Evolutionary conservation across 2,113 vertebrate genomes (phyloP), one percentile per base, ranked within the genome.

Genomic region (Saiga tatarica): DNA sequence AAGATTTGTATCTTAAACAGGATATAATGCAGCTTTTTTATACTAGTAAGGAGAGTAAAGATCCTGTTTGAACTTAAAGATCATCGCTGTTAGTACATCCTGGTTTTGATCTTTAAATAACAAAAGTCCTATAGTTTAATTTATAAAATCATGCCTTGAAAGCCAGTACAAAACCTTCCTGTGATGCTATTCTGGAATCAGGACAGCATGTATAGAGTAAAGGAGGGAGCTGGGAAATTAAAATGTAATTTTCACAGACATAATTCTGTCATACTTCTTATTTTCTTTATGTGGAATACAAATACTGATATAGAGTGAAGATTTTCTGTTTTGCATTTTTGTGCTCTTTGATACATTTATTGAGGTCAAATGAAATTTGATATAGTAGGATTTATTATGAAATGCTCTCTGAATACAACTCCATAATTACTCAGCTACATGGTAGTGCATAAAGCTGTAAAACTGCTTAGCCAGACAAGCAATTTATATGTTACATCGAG

Each of bases 331-430:
- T 97, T 95, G 45, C 85, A 81, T 97, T 92, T 98, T 98, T 98
- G 93, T 98, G 84, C 89, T 95, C 97, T 99, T 99, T 98, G 57
- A 98, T 98, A 98, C 84, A 90, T 98, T 98, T 98, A 98, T 98
- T 98, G 98, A 33, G 30, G 97, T 98, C 97, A 99, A 98, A 99
- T 98, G 98, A 98, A 98, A 99, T 98, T 98, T 98, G 97, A 98
- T 98, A 97, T 91, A 98, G 93, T 98, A 97, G 98, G 53, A 98
- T 98, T 98, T 98, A 98, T 99, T 98, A 97, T 97, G 96, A 98
- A 98, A 98, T 97, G 90, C 21, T 98, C 84, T 98, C 97, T 98
- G 98, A 98, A 98, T 98, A 97, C 91, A 98, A 91, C 95, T 98
- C 95, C 92, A 92, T 99, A 98, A 99, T 99, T 98, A 98, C 95